Percentiles rank a stretch among this genome's conserved stretches.
Conservation (phyloP, 1,140 invertebrate genomes). For the Rhyzopertha dominica region DNA sequence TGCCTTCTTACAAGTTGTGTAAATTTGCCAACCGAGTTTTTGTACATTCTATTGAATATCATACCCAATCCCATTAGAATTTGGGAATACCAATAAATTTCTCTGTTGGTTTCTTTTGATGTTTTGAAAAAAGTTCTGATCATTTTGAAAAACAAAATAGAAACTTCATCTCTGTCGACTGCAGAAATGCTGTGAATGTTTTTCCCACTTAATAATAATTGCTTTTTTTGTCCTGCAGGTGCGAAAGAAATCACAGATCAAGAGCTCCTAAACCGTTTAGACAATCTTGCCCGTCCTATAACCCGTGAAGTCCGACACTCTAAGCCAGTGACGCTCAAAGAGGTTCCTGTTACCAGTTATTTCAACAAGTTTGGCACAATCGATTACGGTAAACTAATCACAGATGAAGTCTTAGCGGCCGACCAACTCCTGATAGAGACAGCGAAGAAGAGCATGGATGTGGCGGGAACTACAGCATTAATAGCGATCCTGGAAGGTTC, state of each 20-base stretch:
- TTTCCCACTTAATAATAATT: no score
- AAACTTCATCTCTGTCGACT: no score
- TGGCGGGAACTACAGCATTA: slow-evolving; percentile 90
- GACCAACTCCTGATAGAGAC: slow-evolving; percentile 73
- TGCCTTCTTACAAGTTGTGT: no score
- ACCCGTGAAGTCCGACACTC: slow-evolving; percentile 57
- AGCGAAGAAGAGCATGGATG: slow-evolving; percentile 76
- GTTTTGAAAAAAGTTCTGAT: no score
- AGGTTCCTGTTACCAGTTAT: slow-evolving; percentile 35
- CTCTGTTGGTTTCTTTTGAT: no score
- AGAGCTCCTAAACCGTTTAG: slow-evolving; percentile 59
- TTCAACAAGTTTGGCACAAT: slow-evolving; percentile 64
- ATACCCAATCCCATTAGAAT: no score
- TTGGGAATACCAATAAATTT: no score
- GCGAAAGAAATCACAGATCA: slow-evolving; percentile 62
- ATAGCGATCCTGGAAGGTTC: slow-evolving; percentile 80
- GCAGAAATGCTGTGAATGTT: no score
- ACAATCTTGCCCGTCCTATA: slow-evolving; percentile 56
- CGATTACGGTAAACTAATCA: slow-evolving; percentile 74
- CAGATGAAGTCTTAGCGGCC: slow-evolving; percentile 77
- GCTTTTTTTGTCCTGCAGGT: no score
- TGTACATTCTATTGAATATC: no score
- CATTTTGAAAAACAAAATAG: no score
- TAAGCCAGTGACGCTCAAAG: slow-evolving; percentile 31
- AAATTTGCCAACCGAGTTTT: no score